These are phyloP conservation scores for Pelosia muscerda DNA, from an alignment of 2,888 invertebrate genomes.

Conservation along the genomic window DNA sequence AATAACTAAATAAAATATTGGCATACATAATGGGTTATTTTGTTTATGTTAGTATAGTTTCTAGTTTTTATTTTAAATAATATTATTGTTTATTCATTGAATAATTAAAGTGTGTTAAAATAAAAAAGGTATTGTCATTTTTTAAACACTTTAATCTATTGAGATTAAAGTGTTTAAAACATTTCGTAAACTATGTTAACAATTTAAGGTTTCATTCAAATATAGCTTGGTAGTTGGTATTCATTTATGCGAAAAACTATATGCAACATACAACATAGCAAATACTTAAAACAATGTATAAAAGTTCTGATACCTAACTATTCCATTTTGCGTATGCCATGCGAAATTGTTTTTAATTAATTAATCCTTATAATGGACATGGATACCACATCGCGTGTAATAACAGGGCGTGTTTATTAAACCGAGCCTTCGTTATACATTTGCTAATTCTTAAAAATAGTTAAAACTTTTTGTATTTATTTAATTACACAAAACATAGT, in stretches of 20 bases:
- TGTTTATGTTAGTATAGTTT: no score
- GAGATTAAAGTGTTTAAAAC: no score
- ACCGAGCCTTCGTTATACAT: slow-evolving; percentile 20
- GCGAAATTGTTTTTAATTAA: slow-evolving; percentile 30
- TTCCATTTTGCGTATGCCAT: background rate
- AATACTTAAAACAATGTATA: background rate
- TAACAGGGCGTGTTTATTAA: slow-evolving; percentile 37
- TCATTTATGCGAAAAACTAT: no score
- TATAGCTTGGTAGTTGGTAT: background rate
- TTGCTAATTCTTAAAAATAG: slow-evolving; percentile 1
- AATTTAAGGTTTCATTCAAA: no score
- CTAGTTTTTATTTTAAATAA: no score
- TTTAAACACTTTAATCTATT: no score
- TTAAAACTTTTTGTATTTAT: background rate
- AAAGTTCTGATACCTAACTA: background rate
- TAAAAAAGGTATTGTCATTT: no score
- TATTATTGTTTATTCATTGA: background rate
- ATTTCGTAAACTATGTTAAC: no score
- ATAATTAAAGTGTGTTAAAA: background rate
- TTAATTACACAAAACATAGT: background rate
- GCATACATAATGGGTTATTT: no score
- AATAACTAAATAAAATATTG: no score
- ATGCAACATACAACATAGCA: no score
- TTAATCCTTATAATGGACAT: slow-evolving; percentile 33
- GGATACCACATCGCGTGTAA: slow-evolving; percentile 37